A percentile compares a stretch with the other conserved stretches of the same genome.
These are phyloP conservation scores for Calidris pygmaea DNA, from an alignment of 2,113 vertebrate species.

Conservation along the genomic window DNA sequence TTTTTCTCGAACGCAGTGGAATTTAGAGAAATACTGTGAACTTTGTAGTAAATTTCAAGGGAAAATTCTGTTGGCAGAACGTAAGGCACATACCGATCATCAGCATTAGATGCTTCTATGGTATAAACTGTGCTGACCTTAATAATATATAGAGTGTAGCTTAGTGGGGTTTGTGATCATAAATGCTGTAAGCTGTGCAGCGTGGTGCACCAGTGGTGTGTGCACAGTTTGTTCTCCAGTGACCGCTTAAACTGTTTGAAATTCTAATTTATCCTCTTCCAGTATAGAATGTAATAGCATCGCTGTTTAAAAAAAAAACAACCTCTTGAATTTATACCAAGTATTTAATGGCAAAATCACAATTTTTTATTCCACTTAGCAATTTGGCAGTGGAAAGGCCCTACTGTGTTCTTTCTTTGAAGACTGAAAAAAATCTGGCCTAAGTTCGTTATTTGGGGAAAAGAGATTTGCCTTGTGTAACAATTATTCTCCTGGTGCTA, in stretches of 20 bases:
- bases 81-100: background rate
- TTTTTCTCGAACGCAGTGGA: background rate
- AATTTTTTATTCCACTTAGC: slow-evolving; percentile 28
- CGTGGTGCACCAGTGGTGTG: background rate
- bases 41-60: background rate
- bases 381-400: slow-evolving; percentile 40
- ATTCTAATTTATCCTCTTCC: background rate
- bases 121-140: background rate
- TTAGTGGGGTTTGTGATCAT: background rate
- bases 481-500: background rate
- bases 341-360: slow-evolving; percentile 55
- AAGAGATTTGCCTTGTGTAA: slow-evolving; percentile 43
- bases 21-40: background rate
- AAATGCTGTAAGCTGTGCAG: background rate
- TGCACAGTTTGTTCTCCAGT: background rate
- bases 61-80: background rate
- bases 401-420: slow-evolving; percentile 64
- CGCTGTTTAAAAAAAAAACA: background rate
- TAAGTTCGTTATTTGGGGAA: slow-evolving; percentile 66
- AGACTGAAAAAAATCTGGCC: slow-evolving; percentile 64
- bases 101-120: background rate
- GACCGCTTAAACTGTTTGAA: background rate
- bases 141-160: background rate
- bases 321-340: slow-evolving; percentile 26
- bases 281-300: background rate